Base-by-base conservation (phyloP, 2,888 invertebrate genomes). In the Agonopterix heracliana region DNA sequence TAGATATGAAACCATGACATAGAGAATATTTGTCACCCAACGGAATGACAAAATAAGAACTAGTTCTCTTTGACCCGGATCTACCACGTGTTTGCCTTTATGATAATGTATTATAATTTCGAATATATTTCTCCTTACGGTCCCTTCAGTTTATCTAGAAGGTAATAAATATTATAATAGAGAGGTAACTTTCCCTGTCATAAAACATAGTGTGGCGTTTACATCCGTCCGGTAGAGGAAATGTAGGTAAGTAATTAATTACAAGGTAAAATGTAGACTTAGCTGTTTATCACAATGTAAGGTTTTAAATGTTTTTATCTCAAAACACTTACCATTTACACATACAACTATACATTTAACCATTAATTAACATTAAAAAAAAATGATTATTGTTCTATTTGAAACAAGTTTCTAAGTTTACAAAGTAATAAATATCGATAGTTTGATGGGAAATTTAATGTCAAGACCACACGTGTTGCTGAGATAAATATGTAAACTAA, bases 41-140 rank as follows among this genome's bases (percentile, higher is more conserved):
- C 59, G 53, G 60, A 69, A 66, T 66, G 63, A 68, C 70, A 65
- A 70, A 26, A 72, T 61, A 61, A 69, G 61, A 77, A 78, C 76
- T 71, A 55, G 78, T 81, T 78, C 59, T 74, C 63, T 81, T 76
- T 80, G 79, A 83, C 82, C 82, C 82, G 84, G 81, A 83, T 79
- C 71, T 78, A 66, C 63, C 72, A 73, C 68, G 71, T 72, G 68
- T 68, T 60, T 61, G 56, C 53, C 52, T 57, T 60, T 51, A 51
- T 48, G 46, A 53, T 49, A 46, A 34, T 41, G n/a, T 14, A 34
- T 48, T 34, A 17, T 43, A 47, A 41, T 38, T 26, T 26, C 26
- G 26, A 26, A 26, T 7, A 26, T 26, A 5, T 26, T 26, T 26
- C 26, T 43, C 49, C 46, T 49, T 44, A 26, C 52, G 54, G 54